These are phyloP conservation scores for Aphis craccivora DNA, from an alignment of 1,140 invertebrate species.

Conservation along the genomic window DNA sequence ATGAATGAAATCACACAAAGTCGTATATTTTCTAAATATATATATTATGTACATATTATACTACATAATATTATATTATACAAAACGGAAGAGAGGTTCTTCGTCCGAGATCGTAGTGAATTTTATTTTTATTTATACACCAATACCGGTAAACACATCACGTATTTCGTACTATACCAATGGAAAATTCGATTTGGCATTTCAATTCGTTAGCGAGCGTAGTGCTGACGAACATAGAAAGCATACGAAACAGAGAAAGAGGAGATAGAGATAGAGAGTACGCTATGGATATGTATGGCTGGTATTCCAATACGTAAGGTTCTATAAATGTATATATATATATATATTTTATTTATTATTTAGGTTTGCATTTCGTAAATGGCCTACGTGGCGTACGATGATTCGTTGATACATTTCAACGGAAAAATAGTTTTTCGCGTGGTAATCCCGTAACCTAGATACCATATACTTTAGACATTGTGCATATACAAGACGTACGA, in stretches of 20 bases:
- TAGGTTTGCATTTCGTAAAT: conserved; percentile 3
- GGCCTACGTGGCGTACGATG: not conserved
- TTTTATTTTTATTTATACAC: not conserved
- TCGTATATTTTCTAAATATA: not conserved
- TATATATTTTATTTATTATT: conserved; percentile 9
- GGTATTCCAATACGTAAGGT: not conserved
- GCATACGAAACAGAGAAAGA: not conserved
- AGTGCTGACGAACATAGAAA: not conserved
- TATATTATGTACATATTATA: not conserved
- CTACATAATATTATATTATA: not conserved
- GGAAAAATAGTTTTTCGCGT: not conserved
- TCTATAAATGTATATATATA: not conserved
- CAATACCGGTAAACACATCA: conserved; percentile 31
- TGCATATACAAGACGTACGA: not conserved
- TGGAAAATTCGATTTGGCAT: conserved; percentile 41
- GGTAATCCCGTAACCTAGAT: not conserved
- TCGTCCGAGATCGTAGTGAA: not conserved
- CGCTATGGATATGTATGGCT: not conserved
- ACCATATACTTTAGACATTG: not conserved
- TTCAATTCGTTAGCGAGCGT: conserved; percentile 32
- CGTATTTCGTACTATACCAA: not conserved
- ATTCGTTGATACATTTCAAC: not conserved
- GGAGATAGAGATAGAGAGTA: not conserved
- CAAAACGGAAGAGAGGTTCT: not conserved
- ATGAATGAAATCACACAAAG: not conserved